Conservation (phyloP, 92 coral and sea anemone genomes). For the Nematostella vectensis region DNA sequence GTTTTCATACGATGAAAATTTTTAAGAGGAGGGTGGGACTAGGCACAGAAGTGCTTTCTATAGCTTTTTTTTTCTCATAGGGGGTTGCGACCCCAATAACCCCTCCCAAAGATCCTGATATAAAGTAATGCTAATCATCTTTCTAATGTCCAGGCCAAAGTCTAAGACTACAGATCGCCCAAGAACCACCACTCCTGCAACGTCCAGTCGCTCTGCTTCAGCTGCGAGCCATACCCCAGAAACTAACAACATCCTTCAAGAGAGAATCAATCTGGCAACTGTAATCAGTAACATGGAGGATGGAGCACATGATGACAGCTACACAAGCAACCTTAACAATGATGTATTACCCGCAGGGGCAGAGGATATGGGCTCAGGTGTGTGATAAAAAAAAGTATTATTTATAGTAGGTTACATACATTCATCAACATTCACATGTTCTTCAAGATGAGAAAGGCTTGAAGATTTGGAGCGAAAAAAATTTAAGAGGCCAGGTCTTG, state of each 20-base stretch:
- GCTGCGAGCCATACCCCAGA: constrained; percentile 23
- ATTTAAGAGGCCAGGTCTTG: too few species aligned
- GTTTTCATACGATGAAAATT: too few species aligned
- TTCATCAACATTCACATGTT: neutral
- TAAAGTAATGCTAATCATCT: too few species aligned
- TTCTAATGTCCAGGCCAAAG: constrained; percentile 80
- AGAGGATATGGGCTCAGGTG: constrained; percentile 91
- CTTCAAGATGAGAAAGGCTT: too few species aligned
- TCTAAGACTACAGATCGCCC: constrained; percentile 52
- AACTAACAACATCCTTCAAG: constrained; percentile 50
- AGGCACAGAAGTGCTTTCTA: too few species aligned
- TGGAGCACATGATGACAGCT: constrained; percentile 71
- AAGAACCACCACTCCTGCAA: constrained; percentile 27
- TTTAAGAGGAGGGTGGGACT: too few species aligned
- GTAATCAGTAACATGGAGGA: constrained; percentile 83
- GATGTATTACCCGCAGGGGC: constrained; percentile 81
- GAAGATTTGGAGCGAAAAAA: too few species aligned
- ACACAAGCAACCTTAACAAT: constrained; percentile 39
- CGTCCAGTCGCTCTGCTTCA: constrained; percentile 13
- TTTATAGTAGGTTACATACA: neutral
- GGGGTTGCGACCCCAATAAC: too few species aligned
- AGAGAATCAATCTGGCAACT: constrained; percentile 82
- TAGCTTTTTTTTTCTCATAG: too few species aligned
- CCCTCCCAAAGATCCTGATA: too few species aligned
- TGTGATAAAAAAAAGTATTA: too few species aligned